These are phyloP conservation scores for Aethes cnicana DNA, from an alignment of 2,888 invertebrate species.

Conservation along the genomic window DNA sequence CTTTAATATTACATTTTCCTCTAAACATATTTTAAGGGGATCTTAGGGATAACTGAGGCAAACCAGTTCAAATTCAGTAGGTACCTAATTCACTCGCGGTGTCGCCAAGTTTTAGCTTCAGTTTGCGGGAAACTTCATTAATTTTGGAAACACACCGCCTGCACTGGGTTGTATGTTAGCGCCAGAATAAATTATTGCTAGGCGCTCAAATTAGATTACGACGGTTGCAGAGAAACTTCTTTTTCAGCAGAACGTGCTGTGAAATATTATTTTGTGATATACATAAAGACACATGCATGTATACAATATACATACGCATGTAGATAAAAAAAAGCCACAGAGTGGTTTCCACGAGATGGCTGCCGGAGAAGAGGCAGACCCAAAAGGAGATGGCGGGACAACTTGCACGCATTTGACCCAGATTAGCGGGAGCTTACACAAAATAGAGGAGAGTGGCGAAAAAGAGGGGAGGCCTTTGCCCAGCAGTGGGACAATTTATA, in stretches of 20 bases:
- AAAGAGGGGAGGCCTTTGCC: no score
- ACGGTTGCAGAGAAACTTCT: not conserved
- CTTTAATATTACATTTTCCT: not conserved
- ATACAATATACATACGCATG: no score
- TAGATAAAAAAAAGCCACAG: no score
- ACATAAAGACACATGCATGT: no score
- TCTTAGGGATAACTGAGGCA: not conserved
- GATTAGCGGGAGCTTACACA: no score
- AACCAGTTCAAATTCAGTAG: slow-evolving; percentile 6
- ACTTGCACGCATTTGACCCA: no score
- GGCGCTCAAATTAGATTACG: not conserved
- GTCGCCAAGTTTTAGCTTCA: slow-evolving; percentile 14
- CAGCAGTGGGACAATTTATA: no score
- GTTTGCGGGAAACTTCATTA: slow-evolving; percentile 17
- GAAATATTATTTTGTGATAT: no score
- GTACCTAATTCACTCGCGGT: not conserved
- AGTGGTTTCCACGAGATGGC: no score
- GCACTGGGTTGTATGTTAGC: slow-evolving; percentile 8
- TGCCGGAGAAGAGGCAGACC: no score
- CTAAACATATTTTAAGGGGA: not conserved
- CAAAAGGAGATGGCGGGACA: no score
- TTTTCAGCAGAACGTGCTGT: not conserved
- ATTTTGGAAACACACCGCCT: slow-evolving; percentile 16
- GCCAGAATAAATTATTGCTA: slow-evolving; percentile 7
- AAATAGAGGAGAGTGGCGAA: no score